Evolutionary conservation across 2,888 invertebrate genomes (phyloP).

Genomic region (Boloria euphrosyne): DNA sequence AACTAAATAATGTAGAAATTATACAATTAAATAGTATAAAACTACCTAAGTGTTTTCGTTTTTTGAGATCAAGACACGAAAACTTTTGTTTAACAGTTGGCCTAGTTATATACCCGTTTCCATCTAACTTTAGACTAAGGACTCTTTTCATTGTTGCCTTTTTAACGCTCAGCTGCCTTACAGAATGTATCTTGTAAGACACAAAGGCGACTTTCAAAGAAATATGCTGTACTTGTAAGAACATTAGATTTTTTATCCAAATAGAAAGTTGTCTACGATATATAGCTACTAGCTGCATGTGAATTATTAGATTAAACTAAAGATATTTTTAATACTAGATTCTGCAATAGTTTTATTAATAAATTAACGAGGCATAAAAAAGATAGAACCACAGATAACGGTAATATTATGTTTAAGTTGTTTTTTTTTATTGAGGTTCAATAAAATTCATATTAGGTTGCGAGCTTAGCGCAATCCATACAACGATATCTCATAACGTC

Average conservation of each 20-base stretch:
- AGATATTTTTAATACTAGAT: not conserved
- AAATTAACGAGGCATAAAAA: too few relatives aligned
- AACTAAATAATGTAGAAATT: not conserved
- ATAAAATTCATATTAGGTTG: too few relatives aligned
- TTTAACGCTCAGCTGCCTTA: conserved; percentile 19
- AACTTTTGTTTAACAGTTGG: conserved; percentile 7
- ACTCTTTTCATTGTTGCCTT: conserved; percentile 15
- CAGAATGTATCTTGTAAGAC: conserved; percentile 9
- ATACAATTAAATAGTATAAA: conserved; percentile 2
- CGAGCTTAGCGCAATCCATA: too few relatives aligned
- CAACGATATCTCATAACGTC: too few relatives aligned
- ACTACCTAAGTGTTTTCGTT: not conserved
- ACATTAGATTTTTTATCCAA: conserved; percentile 8
- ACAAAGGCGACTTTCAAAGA: conserved; percentile 12
- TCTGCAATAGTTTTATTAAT: too few relatives aligned
- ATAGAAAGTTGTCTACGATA: not conserved
- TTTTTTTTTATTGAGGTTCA: too few relatives aligned
- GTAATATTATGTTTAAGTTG: too few relatives aligned
- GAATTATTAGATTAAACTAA: not conserved
- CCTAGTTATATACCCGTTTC: conserved; percentile 12
- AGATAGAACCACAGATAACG: too few relatives aligned
- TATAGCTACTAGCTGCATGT: not conserved
- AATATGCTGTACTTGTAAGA: conserved; percentile 7
- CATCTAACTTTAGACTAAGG: conserved; percentile 5
- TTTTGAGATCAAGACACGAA: conserved; percentile 8